Percentiles rank a stretch among this genome's conserved stretches.
phyloP scores from a whole-genome alignment of 2,888 invertebrate genomes.

The Teinopalpus imperialis region DNA sequence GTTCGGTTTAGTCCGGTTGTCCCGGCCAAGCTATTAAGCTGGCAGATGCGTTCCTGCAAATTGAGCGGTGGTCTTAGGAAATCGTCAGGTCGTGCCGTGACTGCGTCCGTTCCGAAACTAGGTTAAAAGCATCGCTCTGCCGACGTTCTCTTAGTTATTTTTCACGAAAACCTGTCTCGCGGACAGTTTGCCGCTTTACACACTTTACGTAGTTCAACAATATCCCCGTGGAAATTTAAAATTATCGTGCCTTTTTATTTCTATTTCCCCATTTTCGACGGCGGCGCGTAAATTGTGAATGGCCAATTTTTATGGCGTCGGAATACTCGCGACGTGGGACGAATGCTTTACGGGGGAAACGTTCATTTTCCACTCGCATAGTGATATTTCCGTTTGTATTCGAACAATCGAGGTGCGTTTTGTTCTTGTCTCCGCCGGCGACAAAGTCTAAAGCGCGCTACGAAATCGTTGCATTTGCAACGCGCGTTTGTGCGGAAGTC shows the following conservation, averaged over 20 bases:
- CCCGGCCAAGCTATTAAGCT: constrained; percentile 50
- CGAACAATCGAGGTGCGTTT: constrained; percentile 61
- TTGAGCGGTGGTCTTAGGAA: constrained; percentile 57
- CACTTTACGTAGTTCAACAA: constrained; percentile 47
- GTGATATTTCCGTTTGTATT: constrained; percentile 65
- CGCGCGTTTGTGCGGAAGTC: constrained; percentile 59
- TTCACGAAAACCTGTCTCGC: constrained; percentile 55
- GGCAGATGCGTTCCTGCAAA: constrained; percentile 61
- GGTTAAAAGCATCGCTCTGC: constrained; percentile 63
- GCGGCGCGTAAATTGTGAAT: constrained; percentile 34
- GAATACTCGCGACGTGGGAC: constrained; percentile 33
- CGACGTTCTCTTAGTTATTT: constrained; percentile 51
- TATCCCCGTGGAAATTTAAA: constrained; percentile 34
- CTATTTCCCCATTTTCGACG: constrained; percentile 25
- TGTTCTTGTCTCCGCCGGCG: constrained; percentile 43
- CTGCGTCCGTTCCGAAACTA: constrained; percentile 56
- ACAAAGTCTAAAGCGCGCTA: constrained; percentile 47
- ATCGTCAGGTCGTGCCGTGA: constrained; percentile 63
- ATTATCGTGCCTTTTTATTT: constrained; percentile 34
- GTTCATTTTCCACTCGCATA: constrained; percentile 57
- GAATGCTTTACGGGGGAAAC: constrained; percentile 47
- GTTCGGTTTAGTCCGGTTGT: constrained; percentile 27
- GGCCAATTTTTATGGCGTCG: constrained; percentile 40
- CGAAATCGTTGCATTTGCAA: constrained; percentile 54
- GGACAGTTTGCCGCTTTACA: constrained; percentile 46